Evolutionary conservation across 2,888 invertebrate genomes (phyloP).

Genomic region (Cephus nigrinus): DNA sequence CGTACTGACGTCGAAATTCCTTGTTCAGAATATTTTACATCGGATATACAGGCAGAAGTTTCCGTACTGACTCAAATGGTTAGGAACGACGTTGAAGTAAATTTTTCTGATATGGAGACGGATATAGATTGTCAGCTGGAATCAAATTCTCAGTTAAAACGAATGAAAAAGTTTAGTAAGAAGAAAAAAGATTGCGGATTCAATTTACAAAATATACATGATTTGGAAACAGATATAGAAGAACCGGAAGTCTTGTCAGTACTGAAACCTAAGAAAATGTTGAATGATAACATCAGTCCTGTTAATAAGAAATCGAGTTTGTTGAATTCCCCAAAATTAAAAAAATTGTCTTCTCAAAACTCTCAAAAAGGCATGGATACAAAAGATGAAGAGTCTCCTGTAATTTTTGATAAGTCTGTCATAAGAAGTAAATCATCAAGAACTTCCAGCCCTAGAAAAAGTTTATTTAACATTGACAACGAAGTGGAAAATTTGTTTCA

Average conservation of each 20-base stretch:
- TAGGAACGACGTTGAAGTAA: background rate
- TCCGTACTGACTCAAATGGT: background rate
- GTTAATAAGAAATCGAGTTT: background rate
- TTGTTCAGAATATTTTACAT: background rate
- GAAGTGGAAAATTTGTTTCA: background rate
- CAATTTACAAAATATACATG: background rate
- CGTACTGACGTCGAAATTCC: background rate
- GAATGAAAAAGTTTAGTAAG: background rate
- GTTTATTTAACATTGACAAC: background rate
- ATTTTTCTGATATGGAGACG: background rate
- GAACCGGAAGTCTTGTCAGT: background rate
- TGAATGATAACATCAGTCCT: background rate
- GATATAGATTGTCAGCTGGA: background rate
- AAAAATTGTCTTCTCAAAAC: background rate
- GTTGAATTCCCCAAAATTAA: background rate
- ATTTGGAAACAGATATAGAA: background rate
- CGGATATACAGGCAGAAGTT: background rate
- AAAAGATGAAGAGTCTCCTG: background rate
- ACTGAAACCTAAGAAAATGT: background rate
- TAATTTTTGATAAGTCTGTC: background rate
- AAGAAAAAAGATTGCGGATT: background rate
- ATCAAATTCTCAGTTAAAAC: background rate
- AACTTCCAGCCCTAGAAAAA: background rate
- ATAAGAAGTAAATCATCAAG: background rate
- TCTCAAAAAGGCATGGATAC: background rate